Base-by-base conservation (phyloP, 2,888 invertebrate species). In the Schrankia costaestrigalis region DNA sequence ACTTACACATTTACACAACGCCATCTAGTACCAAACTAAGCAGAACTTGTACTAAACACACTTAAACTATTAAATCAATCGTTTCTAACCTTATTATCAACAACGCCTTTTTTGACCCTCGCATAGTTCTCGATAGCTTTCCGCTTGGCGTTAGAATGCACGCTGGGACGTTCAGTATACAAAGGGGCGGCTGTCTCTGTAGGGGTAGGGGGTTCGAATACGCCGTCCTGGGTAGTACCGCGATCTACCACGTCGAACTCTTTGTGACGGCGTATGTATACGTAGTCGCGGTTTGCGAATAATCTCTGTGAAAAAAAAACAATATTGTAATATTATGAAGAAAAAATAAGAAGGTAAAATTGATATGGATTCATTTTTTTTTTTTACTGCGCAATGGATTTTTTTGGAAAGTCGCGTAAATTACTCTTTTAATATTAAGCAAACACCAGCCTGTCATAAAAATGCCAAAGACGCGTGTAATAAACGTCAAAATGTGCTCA, bases 261-360 rank as follows among this genome's bases (percentile, higher is more conserved):
- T 43, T 79, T 81, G 41, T 91, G 93, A 0, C 94, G 89, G 0
- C 96, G 89, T 41, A 93, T 92, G 71, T 93, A 96, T 0, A 96
- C 94, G 71, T 96, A 96, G 71, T 96, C 96, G 40, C 96, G 90
- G 69, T 96, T 96, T 3, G 93, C 90, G 73, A 96, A 96, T 47
- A 96, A 77, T 60, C 91, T 90, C 94, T 94, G 59, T 30, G 24
- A 33, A 23, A 30, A n/a, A 26, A n/a, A 17, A 11, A n/a, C 5
- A 28, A 10, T 8, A 4, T 9, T 13, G 9, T 5, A 7, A 5
- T 17, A 21, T 21, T 9, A 21, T 21, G 6, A 9, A 21, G 9
- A 7, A 21, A n/a, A 17, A 7, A 5, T 17, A 17, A 5, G 4
- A 17, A 17, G 7, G 7, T 17, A 17, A 7, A 7, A 7, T 5